Percentiles rank a stretch among this genome's conserved stretches.
Evolutionary conservation across 2,113 vertebrate species (phyloP).

Genomic region (Bos javanicus): DNA sequence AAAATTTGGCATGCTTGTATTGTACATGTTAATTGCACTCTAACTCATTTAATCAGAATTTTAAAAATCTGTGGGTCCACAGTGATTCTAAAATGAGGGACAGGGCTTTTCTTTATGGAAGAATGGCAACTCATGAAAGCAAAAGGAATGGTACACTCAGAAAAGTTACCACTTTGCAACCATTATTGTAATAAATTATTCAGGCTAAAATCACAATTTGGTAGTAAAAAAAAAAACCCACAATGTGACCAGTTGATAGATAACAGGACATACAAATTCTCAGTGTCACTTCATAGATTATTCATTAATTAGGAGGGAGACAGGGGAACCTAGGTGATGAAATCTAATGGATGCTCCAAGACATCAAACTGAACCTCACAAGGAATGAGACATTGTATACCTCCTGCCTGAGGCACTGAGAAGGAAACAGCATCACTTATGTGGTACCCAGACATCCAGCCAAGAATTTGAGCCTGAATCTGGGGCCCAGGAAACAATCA

Average conservation of each 20-base stretch:
- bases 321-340: background rate
- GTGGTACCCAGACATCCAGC: background rate
- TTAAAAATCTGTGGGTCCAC: background rate
- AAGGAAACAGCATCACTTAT: rapidly evolving
- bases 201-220: background rate
- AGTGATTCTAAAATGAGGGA: background rate
- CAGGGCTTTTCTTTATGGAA: background rate
- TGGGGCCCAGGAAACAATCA: background rate
- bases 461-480: background rate
- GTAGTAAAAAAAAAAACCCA: background rate
- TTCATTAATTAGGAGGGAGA: background rate
- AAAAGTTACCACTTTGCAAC: background rate
- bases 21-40: background rate
- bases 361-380: background rate
- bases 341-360: background rate
- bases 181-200: background rate
- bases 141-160: background rate
- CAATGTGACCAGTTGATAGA: background rate
- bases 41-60: background rate
- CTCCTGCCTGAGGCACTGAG: background rate
- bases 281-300: background rate
- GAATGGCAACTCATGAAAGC: background rate
- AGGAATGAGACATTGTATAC: background rate
- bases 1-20: background rate
- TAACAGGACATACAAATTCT: background rate